phyloP scores from a whole-genome alignment of 2,797 vertebrate genomes.

The Pangasius mekongensis region DNA sequence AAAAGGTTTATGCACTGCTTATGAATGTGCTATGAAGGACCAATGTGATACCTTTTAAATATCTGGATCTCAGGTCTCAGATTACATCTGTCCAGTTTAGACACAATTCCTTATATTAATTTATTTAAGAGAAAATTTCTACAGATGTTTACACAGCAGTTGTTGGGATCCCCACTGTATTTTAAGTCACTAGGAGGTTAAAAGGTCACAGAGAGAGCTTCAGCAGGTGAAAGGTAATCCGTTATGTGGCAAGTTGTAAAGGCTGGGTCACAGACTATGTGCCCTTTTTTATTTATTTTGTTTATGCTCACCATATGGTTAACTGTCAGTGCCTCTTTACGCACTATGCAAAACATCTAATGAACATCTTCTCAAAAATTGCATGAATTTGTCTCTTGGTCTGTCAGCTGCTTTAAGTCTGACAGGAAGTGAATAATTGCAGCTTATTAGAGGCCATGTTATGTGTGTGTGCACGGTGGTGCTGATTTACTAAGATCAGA shows the following conservation, averaged over 20 bases:
- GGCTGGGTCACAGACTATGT: conserved; percentile 26
- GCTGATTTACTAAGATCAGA: neutral
- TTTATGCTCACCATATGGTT: conserved; percentile 21
- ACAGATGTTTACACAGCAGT: conserved; percentile 5
- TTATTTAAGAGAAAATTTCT: neutral
- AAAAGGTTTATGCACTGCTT: neutral
- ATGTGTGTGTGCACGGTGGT: neutral
- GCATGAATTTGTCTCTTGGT: neutral
- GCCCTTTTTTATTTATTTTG: conserved; percentile 35
- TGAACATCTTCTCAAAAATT: neutral
- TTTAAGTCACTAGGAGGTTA: conserved; percentile 22
- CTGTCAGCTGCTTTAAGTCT: neutral
- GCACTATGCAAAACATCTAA: neutral
- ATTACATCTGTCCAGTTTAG: neutral
- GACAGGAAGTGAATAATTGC: conserved; percentile 15
- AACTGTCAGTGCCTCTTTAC: neutral
- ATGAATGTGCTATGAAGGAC: neutral
- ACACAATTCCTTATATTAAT: neutral
- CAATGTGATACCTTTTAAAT: neutral
- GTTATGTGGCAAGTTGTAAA: conserved; percentile 51
- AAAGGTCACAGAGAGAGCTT: conserved; percentile 7
- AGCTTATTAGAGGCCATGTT: neutral
- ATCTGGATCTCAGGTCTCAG: neutral
- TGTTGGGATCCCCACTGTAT: conserved; percentile 11
- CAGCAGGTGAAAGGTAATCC: conserved; percentile 60